Base-by-base conservation (phyloP, 2,113 vertebrate genomes). In the Thunnus maccoyii region DNA sequence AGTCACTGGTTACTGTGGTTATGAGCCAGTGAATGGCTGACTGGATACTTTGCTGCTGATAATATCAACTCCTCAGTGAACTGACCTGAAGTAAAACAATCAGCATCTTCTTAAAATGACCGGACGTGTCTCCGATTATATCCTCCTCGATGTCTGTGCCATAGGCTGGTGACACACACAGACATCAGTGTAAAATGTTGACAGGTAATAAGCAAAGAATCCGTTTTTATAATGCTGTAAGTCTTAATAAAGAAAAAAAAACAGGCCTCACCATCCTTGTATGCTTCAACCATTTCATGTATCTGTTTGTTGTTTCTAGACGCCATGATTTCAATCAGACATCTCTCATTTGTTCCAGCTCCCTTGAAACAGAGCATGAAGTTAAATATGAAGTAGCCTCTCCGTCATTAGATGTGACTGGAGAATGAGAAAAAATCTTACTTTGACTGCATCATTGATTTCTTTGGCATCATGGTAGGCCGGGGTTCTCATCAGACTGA, bases 21-120 rank as follows among this genome's bases (percentile, higher is more conserved):
- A 48, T 41, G 57, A 51, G 15, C 15, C 5, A 20, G 46, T 47
- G 46, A 4, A 12, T n/a, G 25, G 17, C 36, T 51, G 54, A 62
- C 15, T 46, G 48, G 32, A 65, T n/a, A 46, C 10, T 18, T 47
- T 3, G 2, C 17, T 41, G 18, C 1, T n/a, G 4, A 20, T 55
- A 14, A n/a, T 32, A 9, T 41, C 48, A 46, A 15, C 18, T 58
- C 71, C 41, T 56, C 7, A 8, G 41, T 16, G 4, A 72, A 91
- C 92, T 66, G 10, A 98, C 98, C 97, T 99, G 98, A 52, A 99
- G 95, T 85, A 99, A 93, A 87, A 98, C 98, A 12, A 99, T 62
- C 0, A 99, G 94, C 98, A 99, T 99, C 95, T 99, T 99, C 94
- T 97, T 98, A 91, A 99, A 99, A 86, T 99, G 98, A 60, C 97